Evolutionary conservation across 2,113 vertebrate species (phyloP), one percentile per base, ranked within the genome.

Genomic region (Sula dactylatra): DNA sequence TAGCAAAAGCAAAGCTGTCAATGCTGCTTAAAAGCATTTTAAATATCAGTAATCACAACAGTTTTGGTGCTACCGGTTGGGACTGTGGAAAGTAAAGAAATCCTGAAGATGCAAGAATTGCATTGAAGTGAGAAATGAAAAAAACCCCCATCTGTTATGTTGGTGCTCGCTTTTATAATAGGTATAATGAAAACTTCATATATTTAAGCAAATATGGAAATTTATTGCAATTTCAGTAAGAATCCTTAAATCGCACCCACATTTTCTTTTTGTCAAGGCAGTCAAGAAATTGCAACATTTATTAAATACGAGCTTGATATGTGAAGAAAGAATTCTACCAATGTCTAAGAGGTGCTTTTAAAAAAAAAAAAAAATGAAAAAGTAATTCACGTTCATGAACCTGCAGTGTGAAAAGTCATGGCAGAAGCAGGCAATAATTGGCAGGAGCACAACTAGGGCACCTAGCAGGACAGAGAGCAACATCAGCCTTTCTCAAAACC

Each of bases 161-260:
- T 0, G 0, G 45, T 52, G 55, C 10, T 70, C 1, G 2, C 11
- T 88, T 85, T 85, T 88, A 13, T 19, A 54, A 52, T 7, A 78
- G 36, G 4, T 66, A 38, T 56, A 65, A 52, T 31, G 55, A 49
- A 74, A 45, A 27, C 42, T 61, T 74, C 7, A 20, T 66, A 5
- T 38, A 54, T 79, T 82, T 62, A 40, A 62, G 45, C 16, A 45
- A 70, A 34, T 50, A 27, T 2, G 3, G 11, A 79, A 58, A 71
- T 71, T 34, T n/a, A 62, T 22, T 67, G 44, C 49, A 82, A 45
- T 17, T 64, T 82, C 56, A n/a, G 7, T 25, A 42, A 40, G 44
- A 86, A 76, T 71, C 44, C 40, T 73, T 56, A 44, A 52, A 61
- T 59, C 52, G 17, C 29, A 86, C 29, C 18, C 2, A 4, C 20